Evolutionary conservation across 1,140 invertebrate species (phyloP), one percentile per base, ranked within the genome.

Genomic region (Euwallacea fornicatus): DNA sequence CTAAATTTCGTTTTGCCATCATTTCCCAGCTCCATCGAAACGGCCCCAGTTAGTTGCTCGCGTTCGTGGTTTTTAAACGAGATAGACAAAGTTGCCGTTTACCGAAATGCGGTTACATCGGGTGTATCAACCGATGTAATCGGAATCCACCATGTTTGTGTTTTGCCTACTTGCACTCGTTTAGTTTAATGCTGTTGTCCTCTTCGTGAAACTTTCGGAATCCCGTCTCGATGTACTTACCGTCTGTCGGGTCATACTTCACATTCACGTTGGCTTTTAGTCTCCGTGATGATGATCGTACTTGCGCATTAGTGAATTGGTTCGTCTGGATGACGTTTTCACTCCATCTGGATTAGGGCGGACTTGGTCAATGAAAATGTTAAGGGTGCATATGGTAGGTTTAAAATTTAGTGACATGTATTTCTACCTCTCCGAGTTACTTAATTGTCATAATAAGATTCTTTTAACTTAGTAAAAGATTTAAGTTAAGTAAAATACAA

Each of bases 321-420:
- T 53, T 53, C 50, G 9, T 33, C 21, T 33, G 21, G 21, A 33
- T 33, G 21, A 33, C 21, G 15, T 50, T 43, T 11, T 66, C 33
- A 21, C 63, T 66, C 33, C 55, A 54, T 66, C 47, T 66, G 53
- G 42, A 42, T 33, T 33, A 33, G 21, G 21, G 21, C 1, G 21
- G 21, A 33, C 4, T 33, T 33, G 21, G 21, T 58, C 21, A 61
- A 16, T 16, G 54, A 56, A 69, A 56, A 70, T 70, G 68, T 70
- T 70, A 55, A 70, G 46, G 47, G 60, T 70, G 60, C 50, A 54
- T 56, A 70, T 63, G 68, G 68, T 70, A 47, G 64, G 68, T 33
- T 33, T 1, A 33, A 33, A 33, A 33, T 33, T 33, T 33, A 33
- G 21, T 33, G 21, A 4, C 21, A 4, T 33, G 4, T 33, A 2